A percentile compares a stretch with the other conserved stretches of the same genome.
Conservation (phyloP, 2,888 invertebrate genomes). For the Ennomos quercinarius region DNA sequence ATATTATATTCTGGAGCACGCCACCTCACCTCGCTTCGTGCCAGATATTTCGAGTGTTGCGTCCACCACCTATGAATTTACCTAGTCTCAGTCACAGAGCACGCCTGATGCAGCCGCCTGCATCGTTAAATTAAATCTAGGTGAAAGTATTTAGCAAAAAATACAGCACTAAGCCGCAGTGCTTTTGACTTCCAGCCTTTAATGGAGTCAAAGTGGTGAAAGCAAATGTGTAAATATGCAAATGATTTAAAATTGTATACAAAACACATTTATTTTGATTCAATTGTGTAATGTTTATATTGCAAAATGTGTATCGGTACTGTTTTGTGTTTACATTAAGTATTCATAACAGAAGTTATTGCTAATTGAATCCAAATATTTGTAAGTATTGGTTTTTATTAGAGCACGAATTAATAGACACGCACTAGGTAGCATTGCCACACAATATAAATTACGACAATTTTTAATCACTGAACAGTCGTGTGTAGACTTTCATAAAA, state of each 20-base stretch:
- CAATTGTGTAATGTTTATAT: conserved; percentile 3
- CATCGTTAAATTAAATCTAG: conserved; percentile 61
- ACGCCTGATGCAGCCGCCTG: conserved; percentile 76
- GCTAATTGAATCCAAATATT: conserved; percentile 1
- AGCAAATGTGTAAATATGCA: conserved; percentile 20
- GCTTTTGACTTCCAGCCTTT: conserved; percentile 25
- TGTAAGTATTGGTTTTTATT: conserved; percentile 9
- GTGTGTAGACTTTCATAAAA: too few relatives aligned
- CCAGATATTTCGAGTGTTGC: conserved; percentile 84
- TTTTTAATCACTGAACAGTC: too few relatives aligned
- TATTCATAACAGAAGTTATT: background rate
- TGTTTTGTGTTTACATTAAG: conserved; percentile 9
- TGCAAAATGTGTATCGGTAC: background rate
- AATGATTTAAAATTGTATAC: conserved; percentile 14
- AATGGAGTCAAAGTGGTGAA: conserved; percentile 26
- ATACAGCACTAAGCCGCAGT: conserved; percentile 16
- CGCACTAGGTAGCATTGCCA: background rate
- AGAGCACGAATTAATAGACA: conserved; percentile 1
- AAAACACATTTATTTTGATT: conserved; percentile 2
- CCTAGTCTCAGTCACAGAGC: conserved; percentile 78
- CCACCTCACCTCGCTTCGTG: conserved; percentile 79
- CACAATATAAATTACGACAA: too few relatives aligned
- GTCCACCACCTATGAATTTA: conserved; percentile 81
- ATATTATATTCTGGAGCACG: conserved; percentile 86
- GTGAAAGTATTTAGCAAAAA: conserved; percentile 28